Percentiles rank a stretch among this genome's conserved stretches.
phyloP scores from a whole-genome alignment of 2,888 invertebrate species.

The Orthonychiurus folsomi region DNA sequence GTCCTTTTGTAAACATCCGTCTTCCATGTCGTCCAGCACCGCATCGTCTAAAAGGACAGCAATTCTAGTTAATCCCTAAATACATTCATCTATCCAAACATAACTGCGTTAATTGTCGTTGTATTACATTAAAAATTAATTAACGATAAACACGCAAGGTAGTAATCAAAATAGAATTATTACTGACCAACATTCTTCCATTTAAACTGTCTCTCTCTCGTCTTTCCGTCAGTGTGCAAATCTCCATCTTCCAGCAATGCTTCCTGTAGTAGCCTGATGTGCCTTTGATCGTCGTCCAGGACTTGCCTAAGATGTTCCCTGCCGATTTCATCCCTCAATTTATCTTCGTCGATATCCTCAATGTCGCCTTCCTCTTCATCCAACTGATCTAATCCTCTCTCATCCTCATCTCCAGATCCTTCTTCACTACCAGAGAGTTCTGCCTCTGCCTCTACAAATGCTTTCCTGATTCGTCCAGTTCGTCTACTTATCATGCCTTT shows the following conservation, averaged over 20 bases:
- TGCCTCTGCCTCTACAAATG: constrained; percentile 83
- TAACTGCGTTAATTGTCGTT: not conserved
- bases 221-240: constrained; percentile 62
- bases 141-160: constrained; percentile 2
- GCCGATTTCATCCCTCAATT: constrained; percentile 66
- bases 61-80: constrained; percentile 2
- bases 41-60: constrained; percentile 40
- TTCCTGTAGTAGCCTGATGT: constrained; percentile 75
- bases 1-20: constrained; percentile 55
- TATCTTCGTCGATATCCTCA: constrained; percentile 71
- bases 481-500: constrained; percentile 30
- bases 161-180: constrained; percentile 30
- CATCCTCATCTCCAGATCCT: constrained; percentile 82
- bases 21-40: constrained; percentile 42
- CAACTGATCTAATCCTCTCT: constrained; percentile 64
- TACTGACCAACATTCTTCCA: constrained; percentile 69
- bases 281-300: constrained; percentile 77
- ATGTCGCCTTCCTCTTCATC: constrained; percentile 77
- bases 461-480: constrained; percentile 43
- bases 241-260: constrained; percentile 83
- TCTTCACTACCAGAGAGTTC: constrained; percentile 85
- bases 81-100: not conserved
- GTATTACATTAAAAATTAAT: constrained; percentile 3
- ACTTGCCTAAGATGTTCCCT: constrained; percentile 76
- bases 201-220: constrained; percentile 68